A percentile compares a stretch with the other conserved stretches of the same genome.
phyloP scores from a whole-genome alignment of 1,140 invertebrate species.

The Caenorhabditis briggsae region DNA sequence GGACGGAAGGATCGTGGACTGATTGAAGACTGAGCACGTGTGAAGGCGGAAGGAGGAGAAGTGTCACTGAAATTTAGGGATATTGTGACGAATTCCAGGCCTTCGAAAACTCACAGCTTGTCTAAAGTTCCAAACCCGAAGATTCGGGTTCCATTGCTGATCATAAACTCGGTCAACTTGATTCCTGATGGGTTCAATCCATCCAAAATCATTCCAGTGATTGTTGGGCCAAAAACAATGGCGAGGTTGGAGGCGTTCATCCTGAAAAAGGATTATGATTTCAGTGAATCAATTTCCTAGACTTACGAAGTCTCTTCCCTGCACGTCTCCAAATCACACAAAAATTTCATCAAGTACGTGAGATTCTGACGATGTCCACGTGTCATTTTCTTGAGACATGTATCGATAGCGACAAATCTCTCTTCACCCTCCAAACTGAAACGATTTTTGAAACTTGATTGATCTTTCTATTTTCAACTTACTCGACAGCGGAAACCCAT shows the following conservation, averaged over 20 bases:
- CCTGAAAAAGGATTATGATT: neutral
- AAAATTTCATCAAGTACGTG: slow-evolving; percentile 62
- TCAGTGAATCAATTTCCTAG: neutral
- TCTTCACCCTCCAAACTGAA: slow-evolving; percentile 62
- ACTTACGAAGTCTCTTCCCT: slow-evolving; percentile 58
- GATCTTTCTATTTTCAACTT: neutral
- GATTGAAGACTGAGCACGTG: slow-evolving; percentile 37
- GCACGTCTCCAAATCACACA: slow-evolving; percentile 55
- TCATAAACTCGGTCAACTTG: slow-evolving; percentile 46
- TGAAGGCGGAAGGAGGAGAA: neutral
- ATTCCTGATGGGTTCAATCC: slow-evolving; percentile 59
- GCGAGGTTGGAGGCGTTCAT: slow-evolving; percentile 63
- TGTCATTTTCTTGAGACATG: slow-evolving; percentile 48
- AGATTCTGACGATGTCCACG: slow-evolving; percentile 54
- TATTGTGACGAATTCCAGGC: neutral
- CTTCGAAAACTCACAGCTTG: neutral
- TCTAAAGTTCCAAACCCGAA: slow-evolving; percentile 27
- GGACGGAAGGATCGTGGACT: slow-evolving; percentile 55
- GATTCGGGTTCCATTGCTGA: slow-evolving; percentile 2
- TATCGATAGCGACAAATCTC: slow-evolving; percentile 44
- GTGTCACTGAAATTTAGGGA: neutral
- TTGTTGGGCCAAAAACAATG: slow-evolving; percentile 61
- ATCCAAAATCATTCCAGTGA: slow-evolving; percentile 56
- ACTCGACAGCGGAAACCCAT: slow-evolving; percentile 61
- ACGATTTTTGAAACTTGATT: neutral